Percentiles rank a stretch among this genome's conserved stretches.
These are phyloP conservation scores for Philonicus albiceps DNA, from an alignment of 2,888 invertebrate genomes.

Conservation along the genomic window DNA sequence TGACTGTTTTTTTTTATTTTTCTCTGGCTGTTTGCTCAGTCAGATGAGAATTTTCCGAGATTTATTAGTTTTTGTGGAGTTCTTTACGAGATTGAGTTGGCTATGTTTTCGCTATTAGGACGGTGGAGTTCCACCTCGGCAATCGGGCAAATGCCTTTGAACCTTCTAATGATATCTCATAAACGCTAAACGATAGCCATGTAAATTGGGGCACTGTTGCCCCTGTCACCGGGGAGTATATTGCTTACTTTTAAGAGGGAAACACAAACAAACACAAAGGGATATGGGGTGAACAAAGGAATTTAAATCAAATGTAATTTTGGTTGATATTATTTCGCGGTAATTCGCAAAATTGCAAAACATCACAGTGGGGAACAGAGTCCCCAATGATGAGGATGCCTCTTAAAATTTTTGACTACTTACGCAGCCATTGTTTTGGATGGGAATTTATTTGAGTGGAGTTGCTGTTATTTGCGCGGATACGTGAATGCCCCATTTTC, in stretches of 20 bases:
- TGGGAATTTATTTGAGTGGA: background rate
- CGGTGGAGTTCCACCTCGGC: background rate
- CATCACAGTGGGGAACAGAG: background rate
- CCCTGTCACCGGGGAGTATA: background rate
- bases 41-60: background rate
- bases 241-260: background rate
- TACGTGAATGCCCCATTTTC: background rate
- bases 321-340: background rate
- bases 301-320: background rate
- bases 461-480: background rate
- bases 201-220: background rate
- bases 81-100: background rate
- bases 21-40: background rate
- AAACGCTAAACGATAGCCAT: background rate
- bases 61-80: slow-evolving; percentile 22
- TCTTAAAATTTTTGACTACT: background rate
- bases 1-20: background rate
- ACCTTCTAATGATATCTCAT: slow-evolving; percentile 5
- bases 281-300: background rate
- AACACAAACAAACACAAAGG: background rate
- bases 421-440: background rate
- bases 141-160: background rate
- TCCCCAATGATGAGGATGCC: background rate
- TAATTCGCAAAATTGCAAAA: background rate
- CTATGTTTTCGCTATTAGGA: background rate